Evolutionary conservation across 1,140 invertebrate genomes (phyloP).

Genomic region (Adoxophyes honmai): DNA sequence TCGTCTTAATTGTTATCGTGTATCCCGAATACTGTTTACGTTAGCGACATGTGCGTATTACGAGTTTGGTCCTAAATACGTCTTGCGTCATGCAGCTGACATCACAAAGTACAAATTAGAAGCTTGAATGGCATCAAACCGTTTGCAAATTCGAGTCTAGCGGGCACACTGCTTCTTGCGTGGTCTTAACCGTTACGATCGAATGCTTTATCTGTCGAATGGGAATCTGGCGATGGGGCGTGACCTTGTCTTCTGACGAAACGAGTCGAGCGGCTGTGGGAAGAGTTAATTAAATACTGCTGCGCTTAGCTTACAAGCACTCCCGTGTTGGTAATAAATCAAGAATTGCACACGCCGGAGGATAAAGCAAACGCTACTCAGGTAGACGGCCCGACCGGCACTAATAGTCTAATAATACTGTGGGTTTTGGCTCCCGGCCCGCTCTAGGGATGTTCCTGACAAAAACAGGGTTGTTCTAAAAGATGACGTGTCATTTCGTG

Average conservation of each 20-base stretch:
- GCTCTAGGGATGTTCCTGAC: slow-evolving; percentile 36
- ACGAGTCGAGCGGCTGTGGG: slow-evolving; percentile 6
- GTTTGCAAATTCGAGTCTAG: slow-evolving; percentile 7
- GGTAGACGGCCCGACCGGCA: slow-evolving; percentile 48
- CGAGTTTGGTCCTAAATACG: background rate
- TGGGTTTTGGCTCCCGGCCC: slow-evolving; percentile 51
- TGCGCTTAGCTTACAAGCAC: background rate
- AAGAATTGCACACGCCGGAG: slow-evolving; percentile 16
- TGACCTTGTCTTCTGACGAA: slow-evolving; percentile 9
- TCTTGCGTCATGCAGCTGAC: background rate
- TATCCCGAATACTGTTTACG: too few species aligned
- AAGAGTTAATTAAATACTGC: slow-evolving; percentile 2
- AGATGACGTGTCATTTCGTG: slow-evolving; percentile 17
- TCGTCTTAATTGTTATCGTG: too few species aligned
- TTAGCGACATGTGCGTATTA: too few species aligned
- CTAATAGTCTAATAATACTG: slow-evolving; percentile 67
- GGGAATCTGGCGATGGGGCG: slow-evolving; percentile 1
- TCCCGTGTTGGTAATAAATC: slow-evolving; percentile 24
- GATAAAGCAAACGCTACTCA: slow-evolving; percentile 30
- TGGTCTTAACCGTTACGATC: slow-evolving; percentile 17
- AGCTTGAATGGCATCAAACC: background rate
- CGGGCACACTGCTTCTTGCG: background rate
- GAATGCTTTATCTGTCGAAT: slow-evolving; percentile 2
- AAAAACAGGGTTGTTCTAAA: slow-evolving; percentile 34
- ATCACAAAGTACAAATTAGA: background rate